phyloP scores from a whole-genome alignment of 2,888 invertebrate genomes.

The Lepidochrysops patricia region DNA sequence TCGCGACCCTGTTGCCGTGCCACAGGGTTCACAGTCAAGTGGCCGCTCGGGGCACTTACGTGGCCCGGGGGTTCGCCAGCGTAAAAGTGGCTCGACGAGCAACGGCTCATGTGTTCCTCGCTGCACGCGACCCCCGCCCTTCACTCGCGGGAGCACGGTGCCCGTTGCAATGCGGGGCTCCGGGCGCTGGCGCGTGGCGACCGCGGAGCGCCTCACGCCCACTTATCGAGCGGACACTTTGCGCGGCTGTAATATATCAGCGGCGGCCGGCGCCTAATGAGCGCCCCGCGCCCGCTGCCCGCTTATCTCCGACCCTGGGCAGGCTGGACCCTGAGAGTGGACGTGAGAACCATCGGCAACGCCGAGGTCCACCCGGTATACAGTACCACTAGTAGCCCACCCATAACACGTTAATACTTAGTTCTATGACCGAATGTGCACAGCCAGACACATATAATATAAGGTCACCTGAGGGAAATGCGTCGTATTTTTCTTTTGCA shows the following conservation, averaged over 20 bases:
- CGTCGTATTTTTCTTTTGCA: no score
- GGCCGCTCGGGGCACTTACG: not conserved
- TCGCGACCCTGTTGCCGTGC: not conserved
- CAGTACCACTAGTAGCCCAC: not conserved
- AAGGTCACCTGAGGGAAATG: no score
- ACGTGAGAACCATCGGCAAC: not conserved
- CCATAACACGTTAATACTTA: no score
- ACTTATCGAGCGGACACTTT: constrained; percentile 63
- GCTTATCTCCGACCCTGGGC: constrained; percentile 9
- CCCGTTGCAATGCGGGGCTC: not conserved
- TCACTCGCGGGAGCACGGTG: not conserved
- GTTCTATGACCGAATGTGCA: no score
- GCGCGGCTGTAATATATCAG: constrained; percentile 57
- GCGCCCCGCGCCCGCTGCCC: constrained; percentile 1
- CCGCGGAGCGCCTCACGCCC: constrained; percentile 43
- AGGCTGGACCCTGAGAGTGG: not conserved
- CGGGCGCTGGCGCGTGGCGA: constrained; percentile 13
- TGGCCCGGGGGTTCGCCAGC: not conserved
- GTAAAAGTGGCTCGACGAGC: not conserved
- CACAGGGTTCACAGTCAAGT: not conserved
- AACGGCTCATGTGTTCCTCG: not conserved
- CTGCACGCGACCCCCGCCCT: not conserved
- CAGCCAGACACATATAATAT: no score
- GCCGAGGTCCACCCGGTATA: no score
- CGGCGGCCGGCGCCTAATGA: constrained; percentile 25